These are phyloP conservation scores for Melanerpes formicivorus DNA, from an alignment of 2,113 vertebrate species.

Conservation along the genomic window DNA sequence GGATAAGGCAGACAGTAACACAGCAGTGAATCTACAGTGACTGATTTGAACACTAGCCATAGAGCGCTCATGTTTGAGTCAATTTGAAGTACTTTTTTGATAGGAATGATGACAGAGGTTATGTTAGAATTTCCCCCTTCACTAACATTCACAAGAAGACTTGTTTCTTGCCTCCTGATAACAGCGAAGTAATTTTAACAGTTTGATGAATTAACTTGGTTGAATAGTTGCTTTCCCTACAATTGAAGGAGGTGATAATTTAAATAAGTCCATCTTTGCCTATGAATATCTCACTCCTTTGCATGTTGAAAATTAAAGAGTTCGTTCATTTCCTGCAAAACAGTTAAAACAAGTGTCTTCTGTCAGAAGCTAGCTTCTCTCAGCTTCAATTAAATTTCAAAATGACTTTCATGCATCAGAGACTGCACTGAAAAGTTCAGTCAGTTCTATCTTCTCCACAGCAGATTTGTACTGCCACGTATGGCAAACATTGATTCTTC, in stretches of 20 bases:
- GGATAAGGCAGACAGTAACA: neutral
- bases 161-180: neutral
- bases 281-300: slow-evolving; percentile 8
- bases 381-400: slow-evolving; percentile 56
- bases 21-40: neutral
- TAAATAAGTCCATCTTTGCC: slow-evolving; percentile 65
- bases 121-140: neutral
- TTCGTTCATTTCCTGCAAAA: slow-evolving; percentile 51
- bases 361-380: slow-evolving; percentile 15
- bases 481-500: neutral
- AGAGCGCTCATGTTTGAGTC: neutral
- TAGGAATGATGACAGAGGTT: neutral
- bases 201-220: slow-evolving; percentile 25
- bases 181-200: slow-evolving; percentile 36
- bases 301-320: slow-evolving; percentile 32
- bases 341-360: slow-evolving; percentile 40
- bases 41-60: neutral
- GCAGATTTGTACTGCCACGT: neutral
- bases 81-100: neutral
- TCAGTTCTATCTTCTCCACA: neutral
- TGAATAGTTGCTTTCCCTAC: slow-evolving; percentile 10
- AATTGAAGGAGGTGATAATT: slow-evolving; percentile 40
- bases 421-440: slow-evolving; percentile 4
- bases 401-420: slow-evolving; percentile 49
- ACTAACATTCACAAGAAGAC: slow-evolving; percentile 6